Evolutionary conservation across 2,113 vertebrate species (phyloP).

Genomic region (Noturus placidus): DNA sequence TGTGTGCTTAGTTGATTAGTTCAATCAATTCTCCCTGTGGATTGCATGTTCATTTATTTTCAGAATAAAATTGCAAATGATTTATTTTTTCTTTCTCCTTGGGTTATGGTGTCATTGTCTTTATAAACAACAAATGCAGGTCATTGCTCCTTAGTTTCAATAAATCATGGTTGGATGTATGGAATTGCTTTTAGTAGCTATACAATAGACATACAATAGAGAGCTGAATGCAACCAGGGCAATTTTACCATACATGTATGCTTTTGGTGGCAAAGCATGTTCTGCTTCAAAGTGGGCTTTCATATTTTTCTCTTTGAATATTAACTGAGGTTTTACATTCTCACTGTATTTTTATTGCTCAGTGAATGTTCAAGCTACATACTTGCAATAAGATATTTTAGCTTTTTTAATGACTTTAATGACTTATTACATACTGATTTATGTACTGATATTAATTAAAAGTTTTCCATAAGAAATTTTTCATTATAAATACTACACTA

Average conservation of each 20-base stretch:
- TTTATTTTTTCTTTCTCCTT: conserved; percentile 33
- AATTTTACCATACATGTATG: neutral
- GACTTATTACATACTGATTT: neutral
- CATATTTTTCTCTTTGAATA: neutral
- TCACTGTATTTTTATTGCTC: neutral
- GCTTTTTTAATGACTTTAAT: too few species aligned
- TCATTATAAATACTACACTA: neutral
- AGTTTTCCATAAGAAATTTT: neutral
- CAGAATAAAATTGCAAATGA: conserved; percentile 45
- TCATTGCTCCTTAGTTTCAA: neutral
- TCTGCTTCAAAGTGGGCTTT: neutral
- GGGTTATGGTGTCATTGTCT: neutral
- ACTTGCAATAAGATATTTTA: neutral
- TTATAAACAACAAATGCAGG: neutral
- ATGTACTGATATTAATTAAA: neutral
- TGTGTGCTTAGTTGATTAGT: conserved; percentile 44
- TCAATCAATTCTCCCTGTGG: conserved; percentile 46
- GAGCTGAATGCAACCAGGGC: neutral
- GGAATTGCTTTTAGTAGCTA: neutral
- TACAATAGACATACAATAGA: neutral
- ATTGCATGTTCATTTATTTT: conserved; percentile 17
- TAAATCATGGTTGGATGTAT: neutral
- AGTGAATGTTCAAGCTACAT: neutral
- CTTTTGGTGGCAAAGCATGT: neutral
- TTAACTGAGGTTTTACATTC: neutral